Conservation (phyloP, 2,888 invertebrate genomes). For the Brachycybe producta region DNA sequence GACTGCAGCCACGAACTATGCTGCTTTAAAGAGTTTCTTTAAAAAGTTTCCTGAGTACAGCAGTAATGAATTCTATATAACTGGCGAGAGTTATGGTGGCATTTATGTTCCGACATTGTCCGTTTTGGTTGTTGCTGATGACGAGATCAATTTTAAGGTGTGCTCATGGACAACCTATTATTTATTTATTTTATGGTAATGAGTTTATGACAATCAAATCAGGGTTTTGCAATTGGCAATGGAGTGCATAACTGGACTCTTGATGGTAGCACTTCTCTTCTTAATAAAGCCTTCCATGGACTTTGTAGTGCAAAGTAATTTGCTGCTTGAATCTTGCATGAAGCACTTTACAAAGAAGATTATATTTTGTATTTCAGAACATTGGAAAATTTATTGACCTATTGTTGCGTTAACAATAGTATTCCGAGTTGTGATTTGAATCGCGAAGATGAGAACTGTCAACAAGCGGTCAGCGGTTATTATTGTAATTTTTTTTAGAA, state of each 20-base stretch:
- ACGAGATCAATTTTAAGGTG: conserved; percentile 10
- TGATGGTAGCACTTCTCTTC: conserved; percentile 1
- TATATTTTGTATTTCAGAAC: conserved; percentile 22
- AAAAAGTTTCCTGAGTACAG: conserved; percentile 35
- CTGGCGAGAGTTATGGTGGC: conserved; percentile 41
- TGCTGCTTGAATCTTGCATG: neutral
- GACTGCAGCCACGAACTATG: conserved; percentile 37
- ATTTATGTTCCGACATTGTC: conserved; percentile 39
- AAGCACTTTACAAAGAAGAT: too few relatives aligned
- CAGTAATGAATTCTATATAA: conserved; percentile 37
- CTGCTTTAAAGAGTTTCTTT: conserved; percentile 38
- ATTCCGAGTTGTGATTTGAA: neutral
- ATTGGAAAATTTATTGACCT: conserved; percentile 25
- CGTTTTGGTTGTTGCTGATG: conserved; percentile 24
- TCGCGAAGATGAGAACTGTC: neutral
- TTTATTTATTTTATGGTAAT: conserved; percentile 20
- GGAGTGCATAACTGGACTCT: conserved; percentile 6
- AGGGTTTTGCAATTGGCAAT: conserved; percentile 15
- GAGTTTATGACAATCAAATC: too few relatives aligned
- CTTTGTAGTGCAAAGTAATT: neutral
- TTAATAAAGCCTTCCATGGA: conserved; percentile 6
- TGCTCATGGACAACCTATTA: conserved; percentile 25
- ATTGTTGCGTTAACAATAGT: conserved; percentile 24
- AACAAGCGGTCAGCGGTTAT: too few relatives aligned
- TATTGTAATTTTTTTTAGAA: conserved; percentile 1